phyloP scores from a whole-genome alignment of 2,113 vertebrate genomes.

The Leptodactylus fuscus region DNA sequence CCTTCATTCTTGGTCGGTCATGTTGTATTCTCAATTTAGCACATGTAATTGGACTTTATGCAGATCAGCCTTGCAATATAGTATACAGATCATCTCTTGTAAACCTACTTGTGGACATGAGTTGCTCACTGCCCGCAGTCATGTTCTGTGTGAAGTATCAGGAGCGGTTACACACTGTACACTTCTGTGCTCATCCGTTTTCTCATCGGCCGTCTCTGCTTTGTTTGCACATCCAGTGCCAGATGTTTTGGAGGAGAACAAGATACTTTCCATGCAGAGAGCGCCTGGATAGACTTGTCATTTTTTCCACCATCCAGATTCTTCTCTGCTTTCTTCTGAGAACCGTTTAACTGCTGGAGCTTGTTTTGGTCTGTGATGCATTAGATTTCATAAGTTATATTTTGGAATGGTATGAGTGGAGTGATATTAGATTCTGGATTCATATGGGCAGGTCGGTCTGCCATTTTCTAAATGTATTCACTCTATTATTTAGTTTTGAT shows the following conservation, averaged over 20 bases:
- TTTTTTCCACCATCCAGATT: conserved; percentile 29
- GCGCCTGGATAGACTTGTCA: conserved; percentile 37
- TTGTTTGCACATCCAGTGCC: conserved; percentile 8
- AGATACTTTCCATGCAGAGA: conserved; percentile 48
- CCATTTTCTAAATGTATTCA: no score
- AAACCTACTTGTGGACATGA: no score
- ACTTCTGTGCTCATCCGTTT: conserved; percentile 24
- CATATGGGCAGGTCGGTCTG: no score
- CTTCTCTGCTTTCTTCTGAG: background rate
- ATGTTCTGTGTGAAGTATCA: no score
- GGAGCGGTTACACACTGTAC: no score
- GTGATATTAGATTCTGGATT: background rate
- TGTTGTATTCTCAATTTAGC: background rate
- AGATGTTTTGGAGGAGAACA: conserved; percentile 39
- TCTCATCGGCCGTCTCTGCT: background rate
- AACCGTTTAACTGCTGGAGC: conserved; percentile 36
- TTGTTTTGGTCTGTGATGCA: background rate
- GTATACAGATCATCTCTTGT: no score
- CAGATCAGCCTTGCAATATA: no score
- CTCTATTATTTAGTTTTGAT: no score
- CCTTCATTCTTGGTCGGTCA: background rate
- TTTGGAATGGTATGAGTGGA: background rate
- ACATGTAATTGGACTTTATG: no score
- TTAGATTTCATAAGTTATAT: background rate
- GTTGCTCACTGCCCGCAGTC: no score